Conservation (phyloP, 1,140 invertebrate genomes). For the Euglossa dilemma region DNA sequence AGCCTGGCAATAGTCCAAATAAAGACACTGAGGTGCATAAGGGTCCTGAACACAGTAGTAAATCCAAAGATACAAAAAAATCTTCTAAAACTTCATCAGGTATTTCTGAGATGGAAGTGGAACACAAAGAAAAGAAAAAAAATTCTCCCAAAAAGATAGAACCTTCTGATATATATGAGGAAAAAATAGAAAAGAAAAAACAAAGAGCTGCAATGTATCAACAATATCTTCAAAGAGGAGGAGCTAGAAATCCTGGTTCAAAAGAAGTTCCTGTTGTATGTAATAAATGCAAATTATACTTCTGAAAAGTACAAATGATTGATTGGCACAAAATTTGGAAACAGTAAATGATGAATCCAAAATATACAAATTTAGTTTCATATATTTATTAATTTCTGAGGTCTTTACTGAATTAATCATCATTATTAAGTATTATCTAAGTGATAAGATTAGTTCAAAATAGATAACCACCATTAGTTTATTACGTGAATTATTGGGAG, state of each 20-base stretch:
- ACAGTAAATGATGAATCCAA: too few relatives aligned
- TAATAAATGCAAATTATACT: slow-evolving; percentile 19
- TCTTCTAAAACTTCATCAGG: neutral
- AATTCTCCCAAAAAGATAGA: slow-evolving; percentile 30
- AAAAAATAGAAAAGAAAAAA: slow-evolving; percentile 86
- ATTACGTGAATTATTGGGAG: too few relatives aligned
- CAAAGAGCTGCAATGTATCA: slow-evolving; percentile 86
- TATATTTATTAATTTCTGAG: too few relatives aligned
- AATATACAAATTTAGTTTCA: too few relatives aligned
- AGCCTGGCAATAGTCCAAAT: slow-evolving; percentile 7
- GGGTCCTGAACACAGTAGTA: neutral
- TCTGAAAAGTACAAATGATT: neutral
- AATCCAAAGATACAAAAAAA: slow-evolving; percentile 15
- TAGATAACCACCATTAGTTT: too few relatives aligned
- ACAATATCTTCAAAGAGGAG: slow-evolving; percentile 88
- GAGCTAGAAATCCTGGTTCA: slow-evolving; percentile 89
- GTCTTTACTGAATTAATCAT: too few relatives aligned
- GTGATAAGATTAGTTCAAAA: too few relatives aligned
- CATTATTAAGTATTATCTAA: too few relatives aligned
- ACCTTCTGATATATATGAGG: slow-evolving; percentile 82
- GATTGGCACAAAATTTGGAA: too few relatives aligned
- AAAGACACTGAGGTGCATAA: slow-evolving; percentile 9
- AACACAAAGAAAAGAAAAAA: slow-evolving; percentile 15
- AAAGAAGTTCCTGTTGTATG: slow-evolving; percentile 91
- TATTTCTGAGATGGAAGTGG: slow-evolving; percentile 34